These are phyloP conservation scores for Metalampra italica DNA, from an alignment of 2,888 invertebrate genomes.

Conservation along the genomic window DNA sequence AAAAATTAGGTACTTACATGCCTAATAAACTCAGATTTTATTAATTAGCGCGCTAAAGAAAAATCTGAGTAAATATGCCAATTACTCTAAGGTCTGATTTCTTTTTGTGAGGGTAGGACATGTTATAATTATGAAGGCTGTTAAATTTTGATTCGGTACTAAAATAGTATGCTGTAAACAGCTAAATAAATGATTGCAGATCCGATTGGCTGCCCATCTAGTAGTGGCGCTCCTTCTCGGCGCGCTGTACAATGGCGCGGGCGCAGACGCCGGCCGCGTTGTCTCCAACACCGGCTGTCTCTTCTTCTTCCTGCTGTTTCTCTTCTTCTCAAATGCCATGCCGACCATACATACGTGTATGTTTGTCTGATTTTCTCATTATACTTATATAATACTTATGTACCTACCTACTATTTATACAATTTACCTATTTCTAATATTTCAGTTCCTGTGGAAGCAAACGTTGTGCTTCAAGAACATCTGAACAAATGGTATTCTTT, in stretches of 20 bases:
- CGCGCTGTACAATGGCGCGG: constrained; percentile 76
- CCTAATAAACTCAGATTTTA: too few relatives aligned
- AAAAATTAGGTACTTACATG: too few relatives aligned
- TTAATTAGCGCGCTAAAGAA: too few relatives aligned
- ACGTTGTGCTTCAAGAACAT: constrained; percentile 85
- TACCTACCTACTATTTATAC: not conserved
- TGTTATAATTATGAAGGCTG: too few relatives aligned
- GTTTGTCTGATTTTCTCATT: constrained; percentile 34
- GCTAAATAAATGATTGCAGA: constrained; percentile 29
- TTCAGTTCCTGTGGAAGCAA: constrained; percentile 85
- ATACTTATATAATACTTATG: too few relatives aligned
- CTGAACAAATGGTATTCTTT: constrained; percentile 88
- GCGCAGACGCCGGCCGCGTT: constrained; percentile 73
- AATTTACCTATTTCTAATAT: too few relatives aligned
- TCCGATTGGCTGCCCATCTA: constrained; percentile 73
- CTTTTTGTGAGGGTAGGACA: too few relatives aligned
- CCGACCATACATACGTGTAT: constrained; percentile 81
- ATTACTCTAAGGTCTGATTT: too few relatives aligned
- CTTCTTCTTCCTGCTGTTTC: constrained; percentile 79
- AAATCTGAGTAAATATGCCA: too few relatives aligned
- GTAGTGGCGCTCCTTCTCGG: constrained; percentile 77
- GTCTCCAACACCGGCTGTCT: constrained; percentile 77
- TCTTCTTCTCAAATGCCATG: constrained; percentile 81
- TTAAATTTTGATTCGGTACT: too few relatives aligned
- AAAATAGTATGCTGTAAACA: too few relatives aligned